Base-by-base conservation (phyloP, 2,113 vertebrate genomes). In the Casuarius casuarius region DNA sequence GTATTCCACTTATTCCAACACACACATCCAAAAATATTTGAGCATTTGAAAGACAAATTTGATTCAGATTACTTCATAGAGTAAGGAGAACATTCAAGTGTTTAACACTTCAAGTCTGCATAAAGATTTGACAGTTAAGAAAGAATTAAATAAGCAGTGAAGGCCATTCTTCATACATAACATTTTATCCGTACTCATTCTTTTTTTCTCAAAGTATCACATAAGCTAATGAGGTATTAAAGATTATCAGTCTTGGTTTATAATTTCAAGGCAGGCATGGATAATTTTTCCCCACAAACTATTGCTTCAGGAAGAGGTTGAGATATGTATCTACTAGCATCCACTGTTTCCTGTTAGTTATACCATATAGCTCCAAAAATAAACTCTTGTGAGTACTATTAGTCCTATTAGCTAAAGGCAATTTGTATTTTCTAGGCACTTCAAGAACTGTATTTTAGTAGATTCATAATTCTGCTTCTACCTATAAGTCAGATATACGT, bases 331-430 rank as follows among this genome's bases (percentile, higher is more conserved):
- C 61, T 79, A 22, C 62, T 61, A 92, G 70, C 66, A 23, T 46
- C 75, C 67, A 77, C 16, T 33, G 35, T 46, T 96, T 94, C 91
- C 94, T 96, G 62, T 44, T 65, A 48, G 63, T 31, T 96, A 38
- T 46, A 73, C 52, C 33, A 68, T 92, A 10, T 18, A 91, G 71
- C 33, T 95, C 92, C 91, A 87, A 91, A 94, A 97, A 96, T 96
- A 97, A 96, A 91, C 67, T 71, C 71, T 17, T 66, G 29, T 42
- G 29, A 89, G 58, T 22, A 82, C 73, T 79, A 66, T 89, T 51
- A 91, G 77, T 70, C 81, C 74, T 96, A 76, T 91, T 89, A 95
- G 81, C 44, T 87, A 40, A 66, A 26, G 44, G 77, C 66, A 95
- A 91, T 93, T 84, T 92, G 56, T 92, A 87, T 93, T 92, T 92